These are phyloP conservation scores for Drosophila kurseongensis DNA, from an alignment of 1,140 invertebrate species.

Conservation along the genomic window DNA sequence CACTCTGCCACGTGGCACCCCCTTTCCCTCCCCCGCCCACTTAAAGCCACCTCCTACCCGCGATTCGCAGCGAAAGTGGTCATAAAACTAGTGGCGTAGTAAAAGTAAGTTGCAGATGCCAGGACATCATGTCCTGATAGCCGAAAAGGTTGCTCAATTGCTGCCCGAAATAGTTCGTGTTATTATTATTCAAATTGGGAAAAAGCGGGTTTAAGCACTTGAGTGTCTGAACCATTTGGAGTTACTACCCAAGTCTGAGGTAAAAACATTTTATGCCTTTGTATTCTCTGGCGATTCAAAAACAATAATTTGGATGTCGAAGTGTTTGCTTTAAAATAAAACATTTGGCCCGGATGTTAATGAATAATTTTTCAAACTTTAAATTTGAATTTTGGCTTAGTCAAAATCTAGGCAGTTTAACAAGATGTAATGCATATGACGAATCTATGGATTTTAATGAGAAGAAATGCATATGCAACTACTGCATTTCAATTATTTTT, in stretches of 20 bases:
- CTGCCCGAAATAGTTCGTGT: slow-evolving; percentile 35
- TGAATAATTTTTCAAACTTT: too few relatives aligned
- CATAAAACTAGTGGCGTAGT: slow-evolving; percentile 51
- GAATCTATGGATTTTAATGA: too few relatives aligned
- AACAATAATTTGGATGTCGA: slow-evolving; percentile 5
- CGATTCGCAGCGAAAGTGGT: slow-evolving; percentile 33
- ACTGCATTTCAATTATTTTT: too few relatives aligned
- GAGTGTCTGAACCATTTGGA: slow-evolving; percentile 24
- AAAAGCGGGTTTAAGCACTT: slow-evolving; percentile 14
- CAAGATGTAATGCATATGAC: too few relatives aligned
- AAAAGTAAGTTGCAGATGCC: slow-evolving; percentile 45
- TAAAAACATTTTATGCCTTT: slow-evolving; percentile 33
- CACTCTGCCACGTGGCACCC: slow-evolving; percentile 61
- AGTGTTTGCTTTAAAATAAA: background rate
- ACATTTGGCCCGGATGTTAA: too few relatives aligned
- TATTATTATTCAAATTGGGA: slow-evolving; percentile 46
- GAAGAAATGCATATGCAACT: too few relatives aligned
- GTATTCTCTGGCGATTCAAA: slow-evolving; percentile 11
- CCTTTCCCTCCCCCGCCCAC: background rate
- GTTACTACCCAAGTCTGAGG: slow-evolving; percentile 5
- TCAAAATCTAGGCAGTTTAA: too few relatives aligned
- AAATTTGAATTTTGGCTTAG: too few relatives aligned
- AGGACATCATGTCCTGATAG: slow-evolving; percentile 48
- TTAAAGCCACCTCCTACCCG: slow-evolving; percentile 1
- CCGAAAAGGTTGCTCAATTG: slow-evolving; percentile 47